phyloP scores from a whole-genome alignment of 2,113 vertebrate species.

The Embiotoca jacksoni region DNA sequence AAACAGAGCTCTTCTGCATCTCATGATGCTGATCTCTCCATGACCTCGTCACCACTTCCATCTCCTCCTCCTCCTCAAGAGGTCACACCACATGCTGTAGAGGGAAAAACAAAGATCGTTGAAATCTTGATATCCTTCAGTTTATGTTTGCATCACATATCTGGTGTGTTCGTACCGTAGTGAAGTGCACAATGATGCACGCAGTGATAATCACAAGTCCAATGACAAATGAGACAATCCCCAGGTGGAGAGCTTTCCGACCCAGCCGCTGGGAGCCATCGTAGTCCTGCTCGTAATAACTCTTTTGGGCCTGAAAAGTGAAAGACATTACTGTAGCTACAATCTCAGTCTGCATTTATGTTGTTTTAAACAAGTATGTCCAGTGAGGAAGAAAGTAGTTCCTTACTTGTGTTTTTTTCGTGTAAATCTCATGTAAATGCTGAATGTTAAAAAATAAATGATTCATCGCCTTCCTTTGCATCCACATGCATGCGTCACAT shows the following conservation, averaged over 20 bases:
- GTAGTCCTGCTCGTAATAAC: conserved; percentile 88
- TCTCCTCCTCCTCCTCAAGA: conserved; percentile 5
- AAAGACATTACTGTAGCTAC: not conserved
- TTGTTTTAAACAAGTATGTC: too few species aligned
- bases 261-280: conserved; percentile 88
- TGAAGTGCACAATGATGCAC: conserved; percentile 86
- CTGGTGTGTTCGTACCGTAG: conserved; percentile 80
- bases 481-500: not conserved
- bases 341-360: not conserved
- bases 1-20: conserved; percentile 23
- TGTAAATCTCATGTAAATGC: not conserved
- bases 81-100: conserved; percentile 48
- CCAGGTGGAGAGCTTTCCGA: conserved; percentile 88
- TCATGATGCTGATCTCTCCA: conserved; percentile 9
- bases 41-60: conserved; percentile 4
- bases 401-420: not conserved
- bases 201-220: conserved; percentile 86
- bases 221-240: conserved; percentile 87
- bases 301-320: conserved; percentile 86
- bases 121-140: not conserved
- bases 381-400: too few species aligned
- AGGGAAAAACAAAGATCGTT: not conserved
- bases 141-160: not conserved
- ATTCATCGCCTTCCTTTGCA: not conserved
- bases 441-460: not conserved